Evolutionary conservation across 2,888 invertebrate genomes (phyloP).

Genomic region (Drosophila mayaguana): DNA sequence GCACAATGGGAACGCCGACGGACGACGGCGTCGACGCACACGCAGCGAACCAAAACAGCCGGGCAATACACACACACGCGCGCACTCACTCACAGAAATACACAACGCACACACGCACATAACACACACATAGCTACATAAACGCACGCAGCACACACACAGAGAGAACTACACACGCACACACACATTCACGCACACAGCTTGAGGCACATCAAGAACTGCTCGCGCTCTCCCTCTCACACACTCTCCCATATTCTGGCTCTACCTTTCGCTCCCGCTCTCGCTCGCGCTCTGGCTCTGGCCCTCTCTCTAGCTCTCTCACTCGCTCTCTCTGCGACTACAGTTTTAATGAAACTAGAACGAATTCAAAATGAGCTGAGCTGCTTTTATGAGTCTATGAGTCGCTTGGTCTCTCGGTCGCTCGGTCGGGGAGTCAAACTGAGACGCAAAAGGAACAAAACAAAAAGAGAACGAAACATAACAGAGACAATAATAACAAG

Average conservation of each 20-base stretch:
- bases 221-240: background rate
- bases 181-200: slow-evolving; percentile 6
- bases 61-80: slow-evolving; percentile 6
- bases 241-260: background rate
- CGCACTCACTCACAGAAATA: background rate
- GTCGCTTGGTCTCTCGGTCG: slow-evolving; percentile 33
- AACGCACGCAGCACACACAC: slow-evolving; percentile 3
- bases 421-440: slow-evolving; percentile 18
- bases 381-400: slow-evolving; percentile 41
- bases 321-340: slow-evolving; percentile 16
- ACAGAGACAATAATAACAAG: background rate
- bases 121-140: background rate
- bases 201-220: slow-evolving; percentile 27
- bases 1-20: slow-evolving; percentile 57
- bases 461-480: slow-evolving; percentile 1
- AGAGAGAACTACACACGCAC: background rate
- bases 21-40: slow-evolving; percentile 29
- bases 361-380: slow-evolving; percentile 56
- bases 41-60: slow-evolving; percentile 49
- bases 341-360: slow-evolving; percentile 70
- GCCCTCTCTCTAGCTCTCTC: slow-evolving; percentile 4
- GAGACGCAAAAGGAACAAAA: slow-evolving; percentile 7
- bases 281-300: slow-evolving; percentile 4
- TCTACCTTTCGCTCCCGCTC: slow-evolving; percentile 1
- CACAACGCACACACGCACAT: background rate